Evolutionary conservation across 2,113 vertebrate species (phyloP).

Genomic region (Chaetodon auriga): DNA sequence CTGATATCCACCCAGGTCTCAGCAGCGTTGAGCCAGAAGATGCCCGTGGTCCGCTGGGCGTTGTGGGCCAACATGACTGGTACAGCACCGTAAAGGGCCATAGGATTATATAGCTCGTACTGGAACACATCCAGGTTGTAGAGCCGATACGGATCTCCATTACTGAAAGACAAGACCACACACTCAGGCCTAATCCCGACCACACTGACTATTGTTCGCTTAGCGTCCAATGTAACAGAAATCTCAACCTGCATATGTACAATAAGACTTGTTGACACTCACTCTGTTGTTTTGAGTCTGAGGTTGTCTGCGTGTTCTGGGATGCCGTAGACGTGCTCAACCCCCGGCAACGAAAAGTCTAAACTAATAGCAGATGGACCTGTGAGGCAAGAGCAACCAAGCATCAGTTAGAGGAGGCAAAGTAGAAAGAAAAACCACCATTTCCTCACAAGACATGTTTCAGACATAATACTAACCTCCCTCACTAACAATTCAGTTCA

Average conservation of each 20-base stretch:
- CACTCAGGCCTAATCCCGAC: neutral
- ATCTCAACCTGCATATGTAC: neutral
- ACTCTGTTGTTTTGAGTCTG: slow-evolving; percentile 92
- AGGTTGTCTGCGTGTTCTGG: slow-evolving; percentile 92
- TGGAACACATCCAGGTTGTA: slow-evolving; percentile 97
- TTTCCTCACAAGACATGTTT: neutral
- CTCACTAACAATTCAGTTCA: neutral
- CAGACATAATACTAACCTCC: neutral
- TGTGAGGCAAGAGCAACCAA: slow-evolving; percentile 57
- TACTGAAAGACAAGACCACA: slow-evolving; percentile 77
- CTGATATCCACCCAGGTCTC: slow-evolving; percentile 97
- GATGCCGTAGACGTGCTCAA: slow-evolving; percentile 95
- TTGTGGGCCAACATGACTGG: slow-evolving; percentile 92
- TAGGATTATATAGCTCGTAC: slow-evolving; percentile 92
- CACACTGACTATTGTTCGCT: neutral
- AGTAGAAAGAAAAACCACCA: neutral
- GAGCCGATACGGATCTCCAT: slow-evolving; percentile 92
- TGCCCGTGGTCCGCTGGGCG: slow-evolving; percentile 86
- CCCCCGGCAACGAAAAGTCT: slow-evolving; percentile 92
- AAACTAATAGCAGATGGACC: slow-evolving; percentile 91
- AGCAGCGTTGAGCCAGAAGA: slow-evolving; percentile 96
- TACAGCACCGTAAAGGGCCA: slow-evolving; percentile 93
- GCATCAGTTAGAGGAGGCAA: neutral
- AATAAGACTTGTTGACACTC: slow-evolving; percentile 64
- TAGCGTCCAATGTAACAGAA: neutral